Conservation (phyloP, 2,888 invertebrate genomes). For the Brenthis daphne region DNA sequence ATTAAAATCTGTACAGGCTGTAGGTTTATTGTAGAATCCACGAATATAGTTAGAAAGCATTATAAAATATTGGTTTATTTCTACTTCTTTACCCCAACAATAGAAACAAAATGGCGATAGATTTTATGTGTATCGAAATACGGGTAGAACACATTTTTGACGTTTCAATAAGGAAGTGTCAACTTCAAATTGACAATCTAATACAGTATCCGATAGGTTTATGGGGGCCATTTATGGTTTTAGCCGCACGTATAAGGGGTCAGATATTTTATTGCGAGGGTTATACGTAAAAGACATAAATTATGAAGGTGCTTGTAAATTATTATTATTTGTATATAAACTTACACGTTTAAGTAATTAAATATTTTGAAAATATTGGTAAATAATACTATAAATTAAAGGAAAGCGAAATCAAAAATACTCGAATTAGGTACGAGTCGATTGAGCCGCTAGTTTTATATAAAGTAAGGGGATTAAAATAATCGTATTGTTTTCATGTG, state of each 20-base stretch:
- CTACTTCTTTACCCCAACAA: too few relatives aligned
- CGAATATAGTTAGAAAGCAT: too few relatives aligned
- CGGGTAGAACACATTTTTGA: constrained; percentile 15
- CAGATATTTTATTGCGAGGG: neutral
- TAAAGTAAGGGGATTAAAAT: neutral
- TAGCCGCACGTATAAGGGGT: constrained; percentile 3
- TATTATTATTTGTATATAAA: too few relatives aligned
- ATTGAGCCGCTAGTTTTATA: too few relatives aligned
- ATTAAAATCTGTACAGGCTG: too few relatives aligned
- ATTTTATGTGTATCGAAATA: constrained; percentile 18
- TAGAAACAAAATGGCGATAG: neutral
- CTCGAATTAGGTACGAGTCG: too few relatives aligned
- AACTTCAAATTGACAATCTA: constrained; percentile 21
- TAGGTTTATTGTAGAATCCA: too few relatives aligned
- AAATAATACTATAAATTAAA: too few relatives aligned
- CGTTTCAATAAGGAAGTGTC: constrained; percentile 26
- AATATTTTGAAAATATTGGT: too few relatives aligned
- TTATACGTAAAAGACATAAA: neutral
- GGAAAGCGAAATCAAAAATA: too few relatives aligned
- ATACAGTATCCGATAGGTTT: constrained; percentile 5
- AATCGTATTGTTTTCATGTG: neutral
- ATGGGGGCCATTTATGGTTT: neutral
- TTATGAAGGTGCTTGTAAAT: neutral
- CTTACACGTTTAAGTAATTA: too few relatives aligned
- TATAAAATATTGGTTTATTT: too few relatives aligned